Conservation (phyloP, 2,888 invertebrate genomes). For the Aleiodes alternator region DNA sequence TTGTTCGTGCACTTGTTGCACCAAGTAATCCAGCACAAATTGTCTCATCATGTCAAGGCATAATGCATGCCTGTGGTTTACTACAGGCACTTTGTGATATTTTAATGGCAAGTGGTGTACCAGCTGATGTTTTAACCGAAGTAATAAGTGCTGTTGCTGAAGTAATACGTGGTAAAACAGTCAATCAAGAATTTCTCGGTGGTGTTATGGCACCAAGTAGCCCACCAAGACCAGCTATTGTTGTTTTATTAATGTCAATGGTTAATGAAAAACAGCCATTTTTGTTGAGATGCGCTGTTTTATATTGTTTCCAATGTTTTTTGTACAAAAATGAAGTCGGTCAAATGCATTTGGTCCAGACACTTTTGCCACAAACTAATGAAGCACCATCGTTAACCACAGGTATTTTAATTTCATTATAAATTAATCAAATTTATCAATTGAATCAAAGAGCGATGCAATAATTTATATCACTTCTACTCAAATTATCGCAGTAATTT, state of each 20-base stretch:
- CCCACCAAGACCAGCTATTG: conserved; percentile 95
- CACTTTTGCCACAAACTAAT: conserved; percentile 90
- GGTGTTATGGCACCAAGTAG: conserved; percentile 93
- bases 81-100: conserved; percentile 90
- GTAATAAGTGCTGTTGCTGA: conserved; percentile 97
- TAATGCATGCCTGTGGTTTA: conserved; percentile 90
- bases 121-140: conserved; percentile 96
- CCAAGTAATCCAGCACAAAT: conserved; percentile 94
- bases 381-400: conserved; percentile 84
- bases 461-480: too few relatives aligned
- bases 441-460: too few relatives aligned
- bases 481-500: too few relatives aligned
- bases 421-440: conserved; percentile 70
- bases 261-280: conserved; percentile 98
- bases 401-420: conserved; percentile 43
- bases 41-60: conserved; percentile 86
- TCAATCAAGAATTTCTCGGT: conserved; percentile 94
- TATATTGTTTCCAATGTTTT: conserved; percentile 98
- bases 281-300: conserved; percentile 90
- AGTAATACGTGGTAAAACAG: conserved; percentile 91
- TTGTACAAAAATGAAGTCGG: conserved; percentile 94
- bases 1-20: conserved; percentile 93
- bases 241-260: conserved; percentile 98
- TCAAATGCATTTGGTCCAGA: conserved; percentile 92
- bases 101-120: conserved; percentile 96